A percentile compares a stretch with the other conserved stretches of the same genome.
These are phyloP conservation scores for Glossosoma conforme DNA, from an alignment of 1,140 invertebrate genomes.

Conservation along the genomic window DNA sequence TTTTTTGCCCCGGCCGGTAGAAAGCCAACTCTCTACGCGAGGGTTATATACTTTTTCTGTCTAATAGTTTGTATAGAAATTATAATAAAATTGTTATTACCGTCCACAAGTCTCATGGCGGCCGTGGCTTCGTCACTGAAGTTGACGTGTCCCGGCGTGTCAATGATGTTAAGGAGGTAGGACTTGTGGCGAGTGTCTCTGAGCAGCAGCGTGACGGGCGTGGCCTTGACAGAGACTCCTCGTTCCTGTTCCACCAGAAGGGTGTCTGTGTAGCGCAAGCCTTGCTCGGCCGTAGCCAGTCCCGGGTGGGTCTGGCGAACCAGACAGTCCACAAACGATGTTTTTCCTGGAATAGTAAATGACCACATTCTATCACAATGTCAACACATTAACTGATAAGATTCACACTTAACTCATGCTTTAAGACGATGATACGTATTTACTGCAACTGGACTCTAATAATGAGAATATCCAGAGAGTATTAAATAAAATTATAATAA, in stretches of 20 bases:
- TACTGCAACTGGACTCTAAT: too few species aligned
- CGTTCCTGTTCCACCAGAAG: conserved; percentile 97
- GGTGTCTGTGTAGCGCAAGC: conserved; percentile 90
- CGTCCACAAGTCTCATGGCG: conserved; percentile 93
- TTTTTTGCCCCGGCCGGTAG: too few species aligned
- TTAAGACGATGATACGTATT: background rate
- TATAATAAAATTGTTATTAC: conserved; percentile 45
- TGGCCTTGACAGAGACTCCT: conserved; percentile 95
- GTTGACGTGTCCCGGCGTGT: conserved; percentile 99
- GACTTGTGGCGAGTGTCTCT: conserved; percentile 94
- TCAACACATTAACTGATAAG: background rate
- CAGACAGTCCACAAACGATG: conserved; percentile 95
- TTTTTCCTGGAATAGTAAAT: conserved; percentile 63
- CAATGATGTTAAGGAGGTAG: conserved; percentile 93
- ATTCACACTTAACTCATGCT: background rate
- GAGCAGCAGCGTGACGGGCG: conserved; percentile 89
- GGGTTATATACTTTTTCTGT: too few species aligned
- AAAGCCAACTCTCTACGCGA: too few species aligned
- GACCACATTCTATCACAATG: background rate
- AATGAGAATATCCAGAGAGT: too few species aligned
- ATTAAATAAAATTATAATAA: too few species aligned
- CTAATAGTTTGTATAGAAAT: too few species aligned
- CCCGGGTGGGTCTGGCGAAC: conserved; percentile 96
- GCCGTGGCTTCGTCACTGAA: conserved; percentile 99
- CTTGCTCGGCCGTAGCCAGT: conserved; percentile 59